Base-by-base conservation (phyloP, 2,888 invertebrate genomes). In the Carterocephalus palaemon region DNA sequence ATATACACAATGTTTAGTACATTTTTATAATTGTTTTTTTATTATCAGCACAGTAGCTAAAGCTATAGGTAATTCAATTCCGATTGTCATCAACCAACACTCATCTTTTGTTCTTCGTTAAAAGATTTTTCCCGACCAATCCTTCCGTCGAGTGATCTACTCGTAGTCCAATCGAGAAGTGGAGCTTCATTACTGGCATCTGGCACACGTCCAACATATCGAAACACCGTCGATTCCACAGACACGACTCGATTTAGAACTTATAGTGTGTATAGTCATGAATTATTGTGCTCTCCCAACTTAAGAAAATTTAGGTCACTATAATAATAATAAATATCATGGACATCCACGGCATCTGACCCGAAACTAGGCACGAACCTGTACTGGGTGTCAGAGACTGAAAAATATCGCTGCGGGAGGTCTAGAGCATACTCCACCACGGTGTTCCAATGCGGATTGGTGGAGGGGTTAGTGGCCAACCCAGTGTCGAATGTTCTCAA, bases 121-220 rank as follows among this genome's bases (percentile, higher is more conserved):
- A 20, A 23, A 43, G 36, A 36, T 19, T 31, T 29, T 29, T 20
- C 16, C 17, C 17, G 8, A 37, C 43, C 17, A 24, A 37, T 37
- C 9, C 37, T 24, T 13, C 23, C 15, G 7, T 20, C 13, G 10
- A 45, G 23, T 45, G 37, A 24, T 45, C 29, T 23, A 23, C 29
- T 37, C n/a, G n/a, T n/a, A n/a, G n/a, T n/a, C 31, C 43, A 43
- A 29, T 29, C 29, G 13, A 37, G 43, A 22, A 42, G 36, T 24
- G 17, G 17, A 37, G 31, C 36, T 19, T 37, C 37, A 45, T 45
- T 45, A 37, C 29, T 19, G 37, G 6, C 31, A 10, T 17, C 43
- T 45, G 43, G 43, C 43, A 37, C 13, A 4, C 37, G 8, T 45
- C 43, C 43, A 45, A 45, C 13, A 17, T 22, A 22, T 17, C 9